phyloP scores from a whole-genome alignment of 2,797 vertebrate species.

The Centroberyx gerrardi region DNA sequence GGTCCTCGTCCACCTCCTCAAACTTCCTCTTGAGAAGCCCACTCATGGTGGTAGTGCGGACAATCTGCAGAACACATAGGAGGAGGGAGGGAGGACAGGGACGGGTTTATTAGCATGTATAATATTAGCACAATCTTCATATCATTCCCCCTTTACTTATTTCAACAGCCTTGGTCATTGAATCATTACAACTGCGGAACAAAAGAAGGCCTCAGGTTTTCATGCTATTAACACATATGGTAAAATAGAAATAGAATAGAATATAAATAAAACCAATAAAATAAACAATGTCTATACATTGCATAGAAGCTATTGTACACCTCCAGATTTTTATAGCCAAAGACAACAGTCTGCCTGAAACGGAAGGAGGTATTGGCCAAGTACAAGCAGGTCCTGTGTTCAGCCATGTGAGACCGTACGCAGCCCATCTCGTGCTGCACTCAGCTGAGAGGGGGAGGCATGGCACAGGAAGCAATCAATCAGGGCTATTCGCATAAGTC shows the following conservation, averaged over 20 bases:
- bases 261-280: background rate
- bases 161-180: conserved; percentile 24
- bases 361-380: conserved; percentile 9
- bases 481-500: conserved; percentile 79
- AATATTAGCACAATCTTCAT: conserved; percentile 21
- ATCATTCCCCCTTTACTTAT: conserved; percentile 18
- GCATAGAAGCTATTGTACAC: background rate
- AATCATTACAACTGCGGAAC: too few species aligned
- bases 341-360: background rate
- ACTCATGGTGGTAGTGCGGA: conserved; percentile 89
- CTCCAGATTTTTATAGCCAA: conserved; percentile 5
- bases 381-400: conserved; percentile 41
- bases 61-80: conserved; percentile 71
- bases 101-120: conserved; percentile 45
- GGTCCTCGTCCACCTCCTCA: conserved; percentile 94
- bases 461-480: conserved; percentile 85
- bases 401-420: conserved; percentile 51
- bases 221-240: background rate
- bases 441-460: conserved; percentile 64
- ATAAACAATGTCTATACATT: background rate
- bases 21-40: conserved; percentile 97
- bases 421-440: conserved; percentile 58
- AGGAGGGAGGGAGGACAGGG: conserved; percentile 27
- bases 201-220: background rate
- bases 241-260: background rate